Evolutionary conservation across 2,113 vertebrate genomes (phyloP).

Genomic region (Psettodes erumei): DNA sequence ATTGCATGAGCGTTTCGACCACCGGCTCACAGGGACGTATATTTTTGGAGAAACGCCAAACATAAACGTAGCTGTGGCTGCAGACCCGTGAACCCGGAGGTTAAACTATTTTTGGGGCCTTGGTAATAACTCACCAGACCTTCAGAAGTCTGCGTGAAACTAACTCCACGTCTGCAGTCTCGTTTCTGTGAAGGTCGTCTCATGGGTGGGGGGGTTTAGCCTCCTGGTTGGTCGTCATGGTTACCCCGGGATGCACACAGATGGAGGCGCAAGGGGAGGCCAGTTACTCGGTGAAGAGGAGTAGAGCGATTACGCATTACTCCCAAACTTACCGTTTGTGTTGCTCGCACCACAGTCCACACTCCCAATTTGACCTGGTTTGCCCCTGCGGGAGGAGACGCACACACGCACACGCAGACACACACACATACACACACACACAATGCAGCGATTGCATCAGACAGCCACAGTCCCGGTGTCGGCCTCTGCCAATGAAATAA

Average conservation of each 20-base stretch:
- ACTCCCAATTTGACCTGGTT: constrained; percentile 66
- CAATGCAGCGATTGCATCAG: constrained; percentile 73
- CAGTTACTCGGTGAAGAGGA: neutral
- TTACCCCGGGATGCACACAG: neutral
- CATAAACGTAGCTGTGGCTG: neutral
- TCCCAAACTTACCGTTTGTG: constrained; percentile 45
- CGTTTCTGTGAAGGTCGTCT: neutral
- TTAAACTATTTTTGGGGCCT: neutral
- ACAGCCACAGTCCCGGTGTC: constrained; percentile 62
- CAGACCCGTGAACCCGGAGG: neutral
- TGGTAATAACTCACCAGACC: constrained; percentile 14
- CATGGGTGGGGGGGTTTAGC: too few relatives aligned
- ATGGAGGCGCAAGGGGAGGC: neutral
- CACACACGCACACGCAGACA: neutral
- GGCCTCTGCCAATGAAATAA: constrained; percentile 77
- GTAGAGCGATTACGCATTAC: constrained; percentile 24
- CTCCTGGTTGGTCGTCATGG: neutral
- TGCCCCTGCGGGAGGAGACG: constrained; percentile 44
- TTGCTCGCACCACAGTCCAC: constrained; percentile 39
- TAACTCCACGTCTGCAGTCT: neutral
- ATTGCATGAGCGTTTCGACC: neutral
- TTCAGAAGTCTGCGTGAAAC: neutral
- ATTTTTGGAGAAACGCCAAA: constrained; percentile 1
- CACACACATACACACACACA: neutral
- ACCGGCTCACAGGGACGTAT: neutral